phyloP scores from a whole-genome alignment of 2,113 vertebrate species.

The Jacana jacana region DNA sequence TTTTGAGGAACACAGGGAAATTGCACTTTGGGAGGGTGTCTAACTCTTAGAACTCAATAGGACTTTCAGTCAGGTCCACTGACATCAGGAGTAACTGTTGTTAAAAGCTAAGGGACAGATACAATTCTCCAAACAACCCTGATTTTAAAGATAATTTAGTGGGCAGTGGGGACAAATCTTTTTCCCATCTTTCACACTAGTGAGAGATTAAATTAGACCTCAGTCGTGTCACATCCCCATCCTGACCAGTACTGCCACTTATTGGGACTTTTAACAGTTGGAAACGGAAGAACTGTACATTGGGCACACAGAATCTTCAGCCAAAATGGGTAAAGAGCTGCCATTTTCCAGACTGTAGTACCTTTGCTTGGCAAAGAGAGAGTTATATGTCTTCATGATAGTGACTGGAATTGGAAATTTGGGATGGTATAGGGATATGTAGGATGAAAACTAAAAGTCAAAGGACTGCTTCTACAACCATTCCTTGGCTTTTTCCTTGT shows the following conservation, averaged over 20 bases:
- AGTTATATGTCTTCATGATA: too few relatives aligned
- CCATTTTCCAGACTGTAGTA: background rate
- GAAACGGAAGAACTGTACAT: background rate
- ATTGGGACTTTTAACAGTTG: background rate
- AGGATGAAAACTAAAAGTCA: background rate
- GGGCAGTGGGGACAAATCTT: background rate
- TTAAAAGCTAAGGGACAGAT: background rate
- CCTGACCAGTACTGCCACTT: background rate
- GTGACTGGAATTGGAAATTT: background rate
- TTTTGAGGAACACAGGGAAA: background rate
- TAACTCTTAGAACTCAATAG: background rate
- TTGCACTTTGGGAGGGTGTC: background rate
- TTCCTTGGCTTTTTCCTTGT: background rate
- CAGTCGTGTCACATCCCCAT: background rate
- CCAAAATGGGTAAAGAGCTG: background rate
- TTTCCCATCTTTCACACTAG: background rate
- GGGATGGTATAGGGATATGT: background rate
- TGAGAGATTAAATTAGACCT: slow-evolving; percentile 6
- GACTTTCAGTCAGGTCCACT: background rate
- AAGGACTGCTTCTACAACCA: background rate
- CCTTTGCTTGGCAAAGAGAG: background rate
- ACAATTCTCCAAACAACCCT: background rate
- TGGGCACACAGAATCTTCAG: background rate
- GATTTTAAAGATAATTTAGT: slow-evolving; percentile 37
- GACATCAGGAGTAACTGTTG: slow-evolving; percentile 7